These are phyloP conservation scores for Augiades crinisus DNA, from an alignment of 2,888 invertebrate genomes.

Conservation along the genomic window DNA sequence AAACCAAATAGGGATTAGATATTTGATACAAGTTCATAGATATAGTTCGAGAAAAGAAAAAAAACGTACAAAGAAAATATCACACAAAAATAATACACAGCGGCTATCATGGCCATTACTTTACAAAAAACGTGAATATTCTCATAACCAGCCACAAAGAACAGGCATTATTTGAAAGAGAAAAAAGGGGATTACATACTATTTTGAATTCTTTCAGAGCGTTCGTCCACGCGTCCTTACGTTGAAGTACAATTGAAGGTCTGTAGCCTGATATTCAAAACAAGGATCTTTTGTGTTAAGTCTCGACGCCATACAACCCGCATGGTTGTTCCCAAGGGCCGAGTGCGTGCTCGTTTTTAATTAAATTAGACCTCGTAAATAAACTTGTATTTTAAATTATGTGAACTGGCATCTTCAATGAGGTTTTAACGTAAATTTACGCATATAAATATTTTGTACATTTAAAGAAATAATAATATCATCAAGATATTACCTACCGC, in stretches of 20 bases:
- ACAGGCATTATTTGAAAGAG: neutral
- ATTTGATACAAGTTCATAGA: too few species aligned
- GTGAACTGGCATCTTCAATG: too few species aligned
- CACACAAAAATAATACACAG: too few species aligned
- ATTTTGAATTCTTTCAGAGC: neutral
- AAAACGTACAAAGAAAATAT: too few species aligned
- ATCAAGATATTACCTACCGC: too few species aligned
- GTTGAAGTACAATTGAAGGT: constrained; percentile 5
- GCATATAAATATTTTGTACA: too few species aligned
- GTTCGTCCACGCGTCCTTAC: constrained; percentile 5
- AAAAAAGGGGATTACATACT: neutral
- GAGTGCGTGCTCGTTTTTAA: constrained; percentile 2
- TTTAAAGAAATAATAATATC: too few species aligned
- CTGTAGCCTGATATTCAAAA: constrained; percentile 6
- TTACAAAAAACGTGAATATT: neutral
- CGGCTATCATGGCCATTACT: neutral
- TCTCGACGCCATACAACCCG: constrained; percentile 1
- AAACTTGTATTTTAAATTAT: neutral
- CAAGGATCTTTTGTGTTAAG: constrained; percentile 6
- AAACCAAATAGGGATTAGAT: too few species aligned
- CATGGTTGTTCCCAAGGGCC: constrained; percentile 5
- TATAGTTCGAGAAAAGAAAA: neutral
- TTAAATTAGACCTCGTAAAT: neutral
- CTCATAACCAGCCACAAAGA: too few species aligned
- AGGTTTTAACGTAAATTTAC: too few species aligned